These are phyloP conservation scores for Torymus texanus DNA, from an alignment of 2,888 invertebrate species.

Conservation along the genomic window DNA sequence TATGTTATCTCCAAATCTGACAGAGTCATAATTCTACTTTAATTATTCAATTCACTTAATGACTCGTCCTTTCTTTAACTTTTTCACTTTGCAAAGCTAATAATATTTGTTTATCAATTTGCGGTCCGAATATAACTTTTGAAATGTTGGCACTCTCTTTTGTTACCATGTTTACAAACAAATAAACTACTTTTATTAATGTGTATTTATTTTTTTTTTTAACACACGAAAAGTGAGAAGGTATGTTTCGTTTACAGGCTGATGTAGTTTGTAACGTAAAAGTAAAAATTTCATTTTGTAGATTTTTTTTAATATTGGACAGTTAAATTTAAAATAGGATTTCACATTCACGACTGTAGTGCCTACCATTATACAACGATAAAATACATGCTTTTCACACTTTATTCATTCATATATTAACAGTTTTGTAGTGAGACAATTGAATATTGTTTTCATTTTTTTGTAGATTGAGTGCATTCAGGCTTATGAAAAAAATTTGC, in stretches of 20 bases:
- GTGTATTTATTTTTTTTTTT: slow-evolving; percentile 1
- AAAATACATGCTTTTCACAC: slow-evolving; percentile 1
- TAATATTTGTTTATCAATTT: no score
- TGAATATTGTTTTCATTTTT: no score
- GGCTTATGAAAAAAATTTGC: no score
- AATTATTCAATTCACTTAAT: no score
- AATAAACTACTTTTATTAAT: slow-evolving; percentile 21
- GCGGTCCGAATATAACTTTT: no score
- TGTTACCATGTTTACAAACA: not conserved
- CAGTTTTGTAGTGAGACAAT: no score
- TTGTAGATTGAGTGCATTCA: no score
- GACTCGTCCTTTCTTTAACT: no score
- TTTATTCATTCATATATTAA: no score
- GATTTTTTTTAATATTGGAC: slow-evolving; percentile 5
- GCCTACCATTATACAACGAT: not conserved
- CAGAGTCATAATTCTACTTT: no score
- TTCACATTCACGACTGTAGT: not conserved
- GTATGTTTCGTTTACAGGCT: slow-evolving; percentile 44
- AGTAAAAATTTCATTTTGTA: slow-evolving; percentile 21
- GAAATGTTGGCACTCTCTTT: not conserved
- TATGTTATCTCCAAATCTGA: no score
- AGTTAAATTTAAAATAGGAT: not conserved
- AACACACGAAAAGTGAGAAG: slow-evolving; percentile 37
- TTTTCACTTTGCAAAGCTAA: no score
- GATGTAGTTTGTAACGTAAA: slow-evolving; percentile 39